phyloP scores from a whole-genome alignment of 2,888 invertebrate species.

The Baronia brevicornis region DNA sequence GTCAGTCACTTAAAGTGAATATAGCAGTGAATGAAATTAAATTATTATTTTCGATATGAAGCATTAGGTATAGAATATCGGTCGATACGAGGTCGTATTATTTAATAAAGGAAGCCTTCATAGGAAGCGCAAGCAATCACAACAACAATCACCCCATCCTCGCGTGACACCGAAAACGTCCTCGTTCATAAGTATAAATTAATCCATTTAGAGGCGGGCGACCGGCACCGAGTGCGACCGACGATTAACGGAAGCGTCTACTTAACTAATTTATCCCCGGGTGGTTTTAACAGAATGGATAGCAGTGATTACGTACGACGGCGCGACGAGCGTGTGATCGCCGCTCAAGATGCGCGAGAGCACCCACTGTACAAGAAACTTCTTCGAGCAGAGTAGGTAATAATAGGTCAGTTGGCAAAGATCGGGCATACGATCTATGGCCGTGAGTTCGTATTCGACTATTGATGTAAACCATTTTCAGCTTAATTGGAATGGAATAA shows the following conservation, averaged over 20 bases:
- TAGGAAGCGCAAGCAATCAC: slow-evolving; percentile 72
- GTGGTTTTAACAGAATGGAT: slow-evolving; percentile 77
- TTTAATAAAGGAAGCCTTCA: slow-evolving; percentile 63
- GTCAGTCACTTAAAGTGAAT: too few species aligned
- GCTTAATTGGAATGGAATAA: too few species aligned
- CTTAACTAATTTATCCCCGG: slow-evolving; percentile 76
- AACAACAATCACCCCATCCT: slow-evolving; percentile 73
- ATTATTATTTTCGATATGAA: too few species aligned
- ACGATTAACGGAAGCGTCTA: slow-evolving; percentile 77
- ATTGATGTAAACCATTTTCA: too few species aligned
- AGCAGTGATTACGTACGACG: slow-evolving; percentile 71
- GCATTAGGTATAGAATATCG: slow-evolving; percentile 1
- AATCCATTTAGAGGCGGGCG: slow-evolving; percentile 72
- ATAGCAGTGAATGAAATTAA: slow-evolving; percentile 7
- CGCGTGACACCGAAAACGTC: slow-evolving; percentile 74
- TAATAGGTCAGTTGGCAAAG: too few species aligned
- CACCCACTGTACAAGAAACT: neutral
- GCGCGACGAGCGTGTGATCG: slow-evolving; percentile 53
- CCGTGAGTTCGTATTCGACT: too few species aligned
- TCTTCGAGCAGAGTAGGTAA: too few species aligned
- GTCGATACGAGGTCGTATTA: slow-evolving; percentile 30
- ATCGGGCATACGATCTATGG: too few species aligned
- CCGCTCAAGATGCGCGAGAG: slow-evolving; percentile 9
- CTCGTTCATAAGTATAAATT: slow-evolving; percentile 76
- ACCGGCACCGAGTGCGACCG: slow-evolving; percentile 64